A percentile compares a stretch with the other conserved stretches of the same genome.
Conservation (phyloP, 2,888 invertebrate genomes). For the Metellina segmentata region DNA sequence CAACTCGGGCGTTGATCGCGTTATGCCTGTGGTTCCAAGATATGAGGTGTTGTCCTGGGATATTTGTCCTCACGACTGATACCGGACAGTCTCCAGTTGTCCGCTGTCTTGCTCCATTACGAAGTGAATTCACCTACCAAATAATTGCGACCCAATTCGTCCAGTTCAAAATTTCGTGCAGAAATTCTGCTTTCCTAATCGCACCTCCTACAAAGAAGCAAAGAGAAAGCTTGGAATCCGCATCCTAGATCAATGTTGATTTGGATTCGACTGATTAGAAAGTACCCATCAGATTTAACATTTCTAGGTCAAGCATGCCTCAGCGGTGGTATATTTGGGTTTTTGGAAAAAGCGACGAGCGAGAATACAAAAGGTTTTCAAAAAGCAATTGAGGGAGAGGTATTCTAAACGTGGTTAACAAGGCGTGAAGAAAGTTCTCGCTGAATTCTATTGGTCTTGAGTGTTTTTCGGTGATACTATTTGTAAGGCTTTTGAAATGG, state of each 20-base stretch:
- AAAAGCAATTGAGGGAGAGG: slow-evolving; percentile 14
- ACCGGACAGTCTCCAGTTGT: too few relatives aligned
- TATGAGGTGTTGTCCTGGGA: too few relatives aligned
- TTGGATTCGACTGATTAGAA: slow-evolving; percentile 26
- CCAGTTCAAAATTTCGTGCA: too few relatives aligned
- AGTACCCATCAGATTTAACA: slow-evolving; percentile 2
- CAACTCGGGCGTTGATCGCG: too few relatives aligned
- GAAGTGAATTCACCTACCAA: too few relatives aligned
- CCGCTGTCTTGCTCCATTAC: too few relatives aligned
- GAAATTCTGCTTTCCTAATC: too few relatives aligned
- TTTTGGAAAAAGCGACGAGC: background rate
- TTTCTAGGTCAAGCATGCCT: slow-evolving; percentile 26
- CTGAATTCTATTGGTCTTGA: background rate
- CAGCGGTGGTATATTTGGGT: background rate
- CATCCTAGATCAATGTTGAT: background rate
- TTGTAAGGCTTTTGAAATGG: background rate
- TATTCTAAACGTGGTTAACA: background rate
- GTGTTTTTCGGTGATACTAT: background rate
- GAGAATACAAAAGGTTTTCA: slow-evolving; percentile 25
- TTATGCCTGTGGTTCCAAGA: too few relatives aligned
- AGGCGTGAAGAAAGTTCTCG: slow-evolving; percentile 33
- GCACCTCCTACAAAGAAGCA: too few relatives aligned
- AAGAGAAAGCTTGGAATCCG: too few relatives aligned
- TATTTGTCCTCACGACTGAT: too few relatives aligned
- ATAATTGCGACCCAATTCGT: too few relatives aligned